Evolutionary conservation across 2,113 vertebrate species (phyloP), one percentile per base, ranked within the genome.

Genomic region (Aplodontia rufa): DNA sequence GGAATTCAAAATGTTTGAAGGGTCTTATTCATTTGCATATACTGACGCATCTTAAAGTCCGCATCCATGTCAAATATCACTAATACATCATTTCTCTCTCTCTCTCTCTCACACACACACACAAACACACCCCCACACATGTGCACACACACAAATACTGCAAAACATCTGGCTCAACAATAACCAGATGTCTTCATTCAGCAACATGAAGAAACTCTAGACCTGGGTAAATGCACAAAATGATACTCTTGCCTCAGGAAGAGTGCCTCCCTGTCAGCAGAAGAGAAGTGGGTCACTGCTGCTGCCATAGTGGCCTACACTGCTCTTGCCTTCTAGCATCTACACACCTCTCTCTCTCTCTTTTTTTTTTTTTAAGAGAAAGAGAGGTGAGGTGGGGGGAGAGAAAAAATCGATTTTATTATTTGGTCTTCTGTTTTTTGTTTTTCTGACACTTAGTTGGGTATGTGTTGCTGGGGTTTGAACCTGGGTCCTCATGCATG

Each of bases 201-300:
- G 69, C n/a, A 78, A 10, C 1, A 35, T n/a, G 6, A 16, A 17
- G 16, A 9, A 35, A 37, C 1, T 0, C 30, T 0, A 17, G 75
- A 72, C 47, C 10, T 1, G 9, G 3, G 28, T 8, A 51, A 47
- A 47, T 0, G 2, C 20, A 30, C 0, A 9, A 3, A 28, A 12
- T 3, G 82, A 9, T 0, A 2, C 69, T 24, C 13, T 0, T 0
- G 2, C 6, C 58, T 6, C 10, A 6, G 0, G 1, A 4, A 0
- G 12, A 51, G 3, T 42, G 0, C 6, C 42, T 5, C 26, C 0
- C 24, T 0, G n/a, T 22, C 0, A 14, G 11, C 10, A 14, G 35
- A 32, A 42, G 53, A 26, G n/a, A n/a, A 32, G 0, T n/a, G n/a
- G n/a, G n/a, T n/a, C n/a, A n/a, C n/a, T n/a, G n/a, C n/a, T n/a